Evolutionary conservation across 2,113 vertebrate species (phyloP).

Genomic region (Callionymus lyra): DNA sequence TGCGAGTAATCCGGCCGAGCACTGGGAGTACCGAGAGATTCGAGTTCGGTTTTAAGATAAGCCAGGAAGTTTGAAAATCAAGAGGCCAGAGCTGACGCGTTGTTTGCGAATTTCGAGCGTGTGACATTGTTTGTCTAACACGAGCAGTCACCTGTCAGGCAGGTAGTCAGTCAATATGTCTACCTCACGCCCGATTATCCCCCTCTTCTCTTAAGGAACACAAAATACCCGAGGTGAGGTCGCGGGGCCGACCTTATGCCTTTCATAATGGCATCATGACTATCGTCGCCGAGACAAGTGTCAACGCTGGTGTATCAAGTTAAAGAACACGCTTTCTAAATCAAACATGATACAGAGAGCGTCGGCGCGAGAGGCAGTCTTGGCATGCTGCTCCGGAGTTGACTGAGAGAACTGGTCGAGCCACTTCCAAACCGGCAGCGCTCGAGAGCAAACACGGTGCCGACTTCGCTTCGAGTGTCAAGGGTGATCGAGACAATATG

Average conservation of each 20-base stretch:
- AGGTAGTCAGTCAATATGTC: conserved; percentile 15
- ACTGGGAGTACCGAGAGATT: neutral
- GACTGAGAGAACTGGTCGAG: conserved; percentile 53
- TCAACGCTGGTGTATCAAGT: no score
- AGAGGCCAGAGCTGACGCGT: no score
- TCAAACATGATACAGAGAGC: conserved; percentile 1
- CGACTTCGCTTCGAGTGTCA: neutral
- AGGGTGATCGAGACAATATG: no score
- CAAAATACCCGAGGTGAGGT: no score
- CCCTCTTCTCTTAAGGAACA: no score
- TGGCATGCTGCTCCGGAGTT: conserved; percentile 17
- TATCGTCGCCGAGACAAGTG: no score
- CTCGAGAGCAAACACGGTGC: conserved; percentile 9
- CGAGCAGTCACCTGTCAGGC: conserved; percentile 15
- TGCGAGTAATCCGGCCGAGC: neutral
- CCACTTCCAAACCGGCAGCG: conserved; percentile 13
- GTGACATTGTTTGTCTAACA: conserved; percentile 36
- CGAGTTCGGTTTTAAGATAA: neutral
- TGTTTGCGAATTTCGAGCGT: conserved; percentile 1
- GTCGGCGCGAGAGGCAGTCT: conserved; percentile 10
- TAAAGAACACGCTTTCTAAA: no score
- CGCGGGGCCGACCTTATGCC: no score
- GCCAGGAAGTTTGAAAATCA: no score
- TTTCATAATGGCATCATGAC: no score
- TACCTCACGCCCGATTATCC: conserved; percentile 12